Evolutionary conservation across 2,797 vertebrate species (phyloP).

Genomic region (Tiaroga cobitis): DNA sequence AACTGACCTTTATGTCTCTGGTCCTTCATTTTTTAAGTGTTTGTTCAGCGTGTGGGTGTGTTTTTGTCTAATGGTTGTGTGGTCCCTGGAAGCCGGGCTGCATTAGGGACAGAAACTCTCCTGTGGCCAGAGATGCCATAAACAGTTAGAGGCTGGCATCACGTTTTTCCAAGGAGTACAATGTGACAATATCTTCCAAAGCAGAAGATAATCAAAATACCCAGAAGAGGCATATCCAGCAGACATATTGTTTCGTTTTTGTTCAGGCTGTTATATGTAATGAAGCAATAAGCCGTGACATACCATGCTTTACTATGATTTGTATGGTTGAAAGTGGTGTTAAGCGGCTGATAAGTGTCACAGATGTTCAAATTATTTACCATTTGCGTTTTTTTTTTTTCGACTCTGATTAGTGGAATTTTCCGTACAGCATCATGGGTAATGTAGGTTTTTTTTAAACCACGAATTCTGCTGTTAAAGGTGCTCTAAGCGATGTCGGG

Average conservation of each 20-base stretch:
- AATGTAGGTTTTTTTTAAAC: neutral
- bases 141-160: neutral
- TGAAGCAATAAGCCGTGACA: neutral
- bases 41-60: constrained; percentile 1
- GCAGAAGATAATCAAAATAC: constrained; percentile 10
- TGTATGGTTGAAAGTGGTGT: neutral
- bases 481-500: no score
- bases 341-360: neutral
- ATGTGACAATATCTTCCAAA: neutral
- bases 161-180: neutral
- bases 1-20: constrained; percentile 7
- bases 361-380: neutral
- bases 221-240: neutral
- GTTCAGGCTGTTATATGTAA: neutral
- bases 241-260: neutral
- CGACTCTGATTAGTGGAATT: neutral
- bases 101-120: constrained; percentile 24
- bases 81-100: neutral
- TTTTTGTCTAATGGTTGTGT: constrained; percentile 30
- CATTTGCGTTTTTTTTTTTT: neutral
- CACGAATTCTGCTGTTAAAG: neutral
- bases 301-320: neutral
- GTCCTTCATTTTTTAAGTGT: constrained; percentile 7
- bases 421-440: neutral
- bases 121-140: constrained; percentile 11